These are phyloP conservation scores for Drosophila novamexicana DNA, from an alignment of 1,140 invertebrate genomes.

Conservation along the genomic window DNA sequence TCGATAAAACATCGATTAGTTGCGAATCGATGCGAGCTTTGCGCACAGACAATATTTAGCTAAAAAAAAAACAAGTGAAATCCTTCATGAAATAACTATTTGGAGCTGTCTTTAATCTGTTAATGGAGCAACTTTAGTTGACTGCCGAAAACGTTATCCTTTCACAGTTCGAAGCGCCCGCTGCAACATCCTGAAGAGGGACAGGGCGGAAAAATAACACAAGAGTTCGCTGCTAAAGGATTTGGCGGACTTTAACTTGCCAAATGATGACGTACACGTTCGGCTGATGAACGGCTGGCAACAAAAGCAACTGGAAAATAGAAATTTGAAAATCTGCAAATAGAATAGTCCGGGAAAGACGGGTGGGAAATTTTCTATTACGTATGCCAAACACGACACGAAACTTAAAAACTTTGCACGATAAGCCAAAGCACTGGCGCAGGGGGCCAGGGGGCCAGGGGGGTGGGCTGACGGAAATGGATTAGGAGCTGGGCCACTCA, in stretches of 20 bases:
- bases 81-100: neutral
- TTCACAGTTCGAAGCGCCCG: neutral
- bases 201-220: neutral
- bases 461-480: neutral
- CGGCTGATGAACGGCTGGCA: conserved; percentile 5
- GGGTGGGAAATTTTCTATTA: conserved; percentile 55
- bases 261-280: conserved; percentile 23
- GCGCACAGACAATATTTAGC: too few relatives aligned
- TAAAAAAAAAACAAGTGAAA: neutral
- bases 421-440: conserved; percentile 50
- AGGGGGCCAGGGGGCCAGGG: neutral
- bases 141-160: conserved; percentile 3
- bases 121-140: neutral
- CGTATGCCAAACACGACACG: conserved; percentile 76
- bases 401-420: conserved; percentile 80
- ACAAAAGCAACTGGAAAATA: conserved; percentile 42
- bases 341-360: conserved; percentile 47
- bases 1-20: too few relatives aligned
- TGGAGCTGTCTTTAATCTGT: conserved; percentile 1
- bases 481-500: conserved; percentile 27
- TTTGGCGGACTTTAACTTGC: conserved; percentile 19
- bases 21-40: too few relatives aligned
- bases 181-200: neutral
- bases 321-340: conserved; percentile 63
- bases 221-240: conserved; percentile 10